These are phyloP conservation scores for Mellilla xanthometata DNA, from an alignment of 2,888 invertebrate genomes.

Conservation along the genomic window DNA sequence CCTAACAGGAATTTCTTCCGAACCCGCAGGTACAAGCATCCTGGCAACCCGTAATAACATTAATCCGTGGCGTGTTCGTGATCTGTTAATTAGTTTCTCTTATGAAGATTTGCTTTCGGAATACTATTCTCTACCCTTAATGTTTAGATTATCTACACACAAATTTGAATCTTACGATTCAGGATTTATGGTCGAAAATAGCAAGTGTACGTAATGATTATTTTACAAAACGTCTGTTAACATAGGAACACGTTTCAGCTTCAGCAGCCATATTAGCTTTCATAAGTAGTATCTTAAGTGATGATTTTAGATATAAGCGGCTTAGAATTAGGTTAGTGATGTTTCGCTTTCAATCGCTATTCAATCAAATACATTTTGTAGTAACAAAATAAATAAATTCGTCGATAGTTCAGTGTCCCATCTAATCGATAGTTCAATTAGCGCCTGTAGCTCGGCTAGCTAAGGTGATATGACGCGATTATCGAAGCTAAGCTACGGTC, in stretches of 20 bases:
- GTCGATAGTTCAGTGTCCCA: too few relatives aligned
- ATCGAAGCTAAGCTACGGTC: too few relatives aligned
- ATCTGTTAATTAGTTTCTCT: conserved; percentile 62
- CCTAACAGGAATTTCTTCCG: too few relatives aligned
- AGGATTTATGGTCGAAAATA: conserved; percentile 11
- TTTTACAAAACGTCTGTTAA: conserved; percentile 22
- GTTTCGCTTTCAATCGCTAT: too few relatives aligned
- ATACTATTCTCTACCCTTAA: conserved; percentile 11
- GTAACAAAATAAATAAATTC: too few relatives aligned
- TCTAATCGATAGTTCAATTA: too few relatives aligned
- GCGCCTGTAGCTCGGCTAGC: too few relatives aligned
- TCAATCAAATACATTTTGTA: too few relatives aligned
- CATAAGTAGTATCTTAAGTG: not conserved
- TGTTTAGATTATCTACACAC: not conserved
- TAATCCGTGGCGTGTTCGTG: conserved; percentile 54
- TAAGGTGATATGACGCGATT: too few relatives aligned
- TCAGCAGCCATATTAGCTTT: conserved; percentile 3
- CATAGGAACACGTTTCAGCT: conserved; percentile 23
- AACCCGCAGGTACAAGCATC: not conserved
- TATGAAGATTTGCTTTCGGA: conserved; percentile 52
- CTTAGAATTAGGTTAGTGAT: too few relatives aligned
- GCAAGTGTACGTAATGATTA: conserved; percentile 5
- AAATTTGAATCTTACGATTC: conserved; percentile 16
- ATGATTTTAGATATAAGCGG: too few relatives aligned
- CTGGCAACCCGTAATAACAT: conserved; percentile 47